A percentile compares a stretch with the other conserved stretches of the same genome.
These are phyloP conservation scores for Coptodon bakossiorum DNA, from an alignment of 2,113 vertebrate species.

Conservation along the genomic window DNA sequence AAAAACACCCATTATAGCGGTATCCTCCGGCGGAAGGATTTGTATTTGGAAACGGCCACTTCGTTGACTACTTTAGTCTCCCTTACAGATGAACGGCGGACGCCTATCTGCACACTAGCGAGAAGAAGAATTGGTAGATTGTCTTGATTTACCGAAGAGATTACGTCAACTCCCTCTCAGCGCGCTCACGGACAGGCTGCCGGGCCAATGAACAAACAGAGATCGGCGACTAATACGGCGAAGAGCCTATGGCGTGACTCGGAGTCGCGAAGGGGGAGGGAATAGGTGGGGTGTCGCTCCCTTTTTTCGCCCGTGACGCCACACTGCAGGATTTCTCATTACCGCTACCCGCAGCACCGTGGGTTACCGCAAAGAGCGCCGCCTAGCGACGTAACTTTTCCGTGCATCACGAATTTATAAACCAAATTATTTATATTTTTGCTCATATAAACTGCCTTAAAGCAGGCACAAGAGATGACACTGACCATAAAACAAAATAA, in stretches of 20 bases:
- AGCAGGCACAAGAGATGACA: background rate
- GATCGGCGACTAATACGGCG: background rate
- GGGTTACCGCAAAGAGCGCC: constrained; percentile 42
- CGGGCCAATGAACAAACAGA: constrained; percentile 38
- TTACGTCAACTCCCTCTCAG: constrained; percentile 74
- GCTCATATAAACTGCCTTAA: background rate
- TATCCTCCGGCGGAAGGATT: constrained; percentile 32
- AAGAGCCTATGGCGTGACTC: constrained; percentile 39
- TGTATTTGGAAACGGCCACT: background rate
- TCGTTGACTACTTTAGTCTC: background rate
- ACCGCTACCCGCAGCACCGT: constrained; percentile 38
- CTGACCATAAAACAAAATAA: background rate
- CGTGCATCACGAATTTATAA: background rate
- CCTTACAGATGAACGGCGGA: constrained; percentile 13
- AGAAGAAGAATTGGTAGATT: constrained; percentile 58
- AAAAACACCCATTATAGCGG: constrained; percentile 70
- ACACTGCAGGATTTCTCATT: constrained; percentile 76
- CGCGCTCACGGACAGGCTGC: constrained; percentile 21
- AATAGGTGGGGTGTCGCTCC: background rate
- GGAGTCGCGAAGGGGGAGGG: background rate
- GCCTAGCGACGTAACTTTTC: background rate
- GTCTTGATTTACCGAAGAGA: constrained; percentile 72
- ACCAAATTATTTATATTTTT: background rate
- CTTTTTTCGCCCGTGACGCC: constrained; percentile 63
- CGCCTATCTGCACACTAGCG: constrained; percentile 40